Conservation (phyloP, 1,140 invertebrate species). For the Carcinoscorpius rotundicauda region DNA sequence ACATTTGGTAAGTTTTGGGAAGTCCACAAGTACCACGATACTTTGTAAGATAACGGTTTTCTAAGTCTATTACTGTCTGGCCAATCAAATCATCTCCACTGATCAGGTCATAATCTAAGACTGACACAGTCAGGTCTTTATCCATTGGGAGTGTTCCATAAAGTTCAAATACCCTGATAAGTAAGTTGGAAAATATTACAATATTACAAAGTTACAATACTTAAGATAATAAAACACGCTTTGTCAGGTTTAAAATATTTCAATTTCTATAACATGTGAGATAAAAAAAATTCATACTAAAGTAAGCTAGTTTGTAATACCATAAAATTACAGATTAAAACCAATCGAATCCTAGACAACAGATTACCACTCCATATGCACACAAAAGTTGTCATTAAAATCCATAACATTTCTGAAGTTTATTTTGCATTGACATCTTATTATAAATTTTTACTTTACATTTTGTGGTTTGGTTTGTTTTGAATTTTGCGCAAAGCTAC, state of each 20-base stretch:
- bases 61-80: slow-evolving; percentile 78
- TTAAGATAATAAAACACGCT: not conserved
- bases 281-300: too few species aligned
- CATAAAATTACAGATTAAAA: too few species aligned
- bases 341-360: too few species aligned
- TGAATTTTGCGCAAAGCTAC: too few species aligned
- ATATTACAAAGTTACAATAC: not conserved
- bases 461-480: too few species aligned
- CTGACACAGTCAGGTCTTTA: slow-evolving; percentile 63
- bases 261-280: slow-evolving; percentile 14
- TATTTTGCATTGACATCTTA: too few species aligned
- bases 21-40: slow-evolving; percentile 73
- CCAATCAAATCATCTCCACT: slow-evolving; percentile 79
- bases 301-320: too few species aligned
- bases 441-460: too few species aligned
- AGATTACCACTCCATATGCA: too few species aligned
- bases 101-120: slow-evolving; percentile 76
- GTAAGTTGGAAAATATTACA: slow-evolving; percentile 8
- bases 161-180: slow-evolving; percentile 66
- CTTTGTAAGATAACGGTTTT: slow-evolving; percentile 76
- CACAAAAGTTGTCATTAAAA: too few species aligned
- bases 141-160: slow-evolving; percentile 81
- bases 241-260: not conserved
- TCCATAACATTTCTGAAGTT: too few species aligned
- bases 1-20: slow-evolving; percentile 69